These are phyloP conservation scores for Atlantisia rogersi DNA, from an alignment of 2,113 vertebrate species.

Conservation along the genomic window DNA sequence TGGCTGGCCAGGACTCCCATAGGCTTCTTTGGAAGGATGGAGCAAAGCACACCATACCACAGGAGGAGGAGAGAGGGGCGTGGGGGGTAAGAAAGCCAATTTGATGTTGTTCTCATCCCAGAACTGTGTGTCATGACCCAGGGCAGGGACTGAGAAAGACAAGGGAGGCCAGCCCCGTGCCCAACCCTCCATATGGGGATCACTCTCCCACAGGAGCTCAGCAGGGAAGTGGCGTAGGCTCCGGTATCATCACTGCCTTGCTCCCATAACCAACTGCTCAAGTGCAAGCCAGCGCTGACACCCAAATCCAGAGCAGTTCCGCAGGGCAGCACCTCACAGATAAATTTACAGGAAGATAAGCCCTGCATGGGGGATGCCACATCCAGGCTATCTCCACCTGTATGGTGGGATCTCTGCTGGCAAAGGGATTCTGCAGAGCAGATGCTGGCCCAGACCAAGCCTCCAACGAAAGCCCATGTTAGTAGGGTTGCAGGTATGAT, in stretches of 20 bases:
- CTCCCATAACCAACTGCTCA: background rate
- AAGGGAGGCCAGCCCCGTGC: background rate
- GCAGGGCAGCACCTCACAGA: accelerated
- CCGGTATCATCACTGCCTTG: background rate
- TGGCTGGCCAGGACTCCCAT: accelerated
- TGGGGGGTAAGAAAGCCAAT: background rate
- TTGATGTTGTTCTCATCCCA: background rate
- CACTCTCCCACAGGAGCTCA: background rate
- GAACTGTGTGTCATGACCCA: accelerated
- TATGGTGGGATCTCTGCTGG: background rate
- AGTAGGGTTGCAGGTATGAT: accelerated
- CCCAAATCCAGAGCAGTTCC: background rate
- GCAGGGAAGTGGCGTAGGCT: background rate
- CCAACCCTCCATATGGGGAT: background rate
- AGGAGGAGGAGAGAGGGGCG: background rate
- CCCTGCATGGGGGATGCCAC: accelerated
- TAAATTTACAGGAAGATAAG: background rate
- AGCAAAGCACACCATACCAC: accelerated
- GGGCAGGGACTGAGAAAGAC: background rate
- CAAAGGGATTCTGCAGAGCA: background rate
- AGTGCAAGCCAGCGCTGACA: background rate
- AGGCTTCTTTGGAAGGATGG: background rate
- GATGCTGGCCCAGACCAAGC: background rate
- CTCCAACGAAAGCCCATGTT: background rate
- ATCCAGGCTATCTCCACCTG: background rate